Evolutionary conservation across 2,797 vertebrate genomes (phyloP).

Genomic region (Chloroceryle inda): DNA sequence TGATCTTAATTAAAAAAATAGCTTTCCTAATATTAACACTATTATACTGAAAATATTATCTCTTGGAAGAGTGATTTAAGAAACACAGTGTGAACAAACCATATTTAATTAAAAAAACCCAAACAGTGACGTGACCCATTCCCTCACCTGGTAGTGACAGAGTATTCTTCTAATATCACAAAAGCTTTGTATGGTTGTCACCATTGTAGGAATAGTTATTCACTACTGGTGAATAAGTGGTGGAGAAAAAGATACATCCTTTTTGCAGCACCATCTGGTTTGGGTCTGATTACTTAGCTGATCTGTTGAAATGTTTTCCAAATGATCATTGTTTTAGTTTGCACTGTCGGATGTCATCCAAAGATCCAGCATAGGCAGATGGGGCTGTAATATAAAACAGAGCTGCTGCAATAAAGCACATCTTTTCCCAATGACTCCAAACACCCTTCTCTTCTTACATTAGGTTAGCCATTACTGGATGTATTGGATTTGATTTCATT

Average conservation of each 20-base stretch:
- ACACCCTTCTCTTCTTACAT: background rate
- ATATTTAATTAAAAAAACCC: background rate
- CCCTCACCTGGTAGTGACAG: background rate
- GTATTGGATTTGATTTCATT: background rate
- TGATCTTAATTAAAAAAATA: background rate
- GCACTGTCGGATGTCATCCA: background rate
- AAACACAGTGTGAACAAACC: background rate
- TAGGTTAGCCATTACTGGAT: background rate
- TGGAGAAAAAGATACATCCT: background rate
- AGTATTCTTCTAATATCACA: background rate
- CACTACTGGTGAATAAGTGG: background rate
- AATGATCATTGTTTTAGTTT: slow-evolving; percentile 32
- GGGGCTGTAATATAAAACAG: slow-evolving; percentile 5
- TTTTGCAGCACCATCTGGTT: slow-evolving; percentile 18
- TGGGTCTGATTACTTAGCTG: slow-evolving; percentile 3
- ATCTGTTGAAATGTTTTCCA: background rate
- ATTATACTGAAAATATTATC: background rate
- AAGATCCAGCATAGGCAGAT: slow-evolving; percentile 27
- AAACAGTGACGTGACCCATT: background rate
- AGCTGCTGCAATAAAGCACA: background rate
- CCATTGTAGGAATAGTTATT: background rate
- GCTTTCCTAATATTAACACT: background rate
- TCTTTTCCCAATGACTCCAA: background rate
- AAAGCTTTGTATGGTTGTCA: background rate
- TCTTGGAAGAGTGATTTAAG: background rate